Evolutionary conservation across 2,888 invertebrate species (phyloP), one percentile per base, ranked within the genome.

Genomic region (Drosophila falleni): DNA sequence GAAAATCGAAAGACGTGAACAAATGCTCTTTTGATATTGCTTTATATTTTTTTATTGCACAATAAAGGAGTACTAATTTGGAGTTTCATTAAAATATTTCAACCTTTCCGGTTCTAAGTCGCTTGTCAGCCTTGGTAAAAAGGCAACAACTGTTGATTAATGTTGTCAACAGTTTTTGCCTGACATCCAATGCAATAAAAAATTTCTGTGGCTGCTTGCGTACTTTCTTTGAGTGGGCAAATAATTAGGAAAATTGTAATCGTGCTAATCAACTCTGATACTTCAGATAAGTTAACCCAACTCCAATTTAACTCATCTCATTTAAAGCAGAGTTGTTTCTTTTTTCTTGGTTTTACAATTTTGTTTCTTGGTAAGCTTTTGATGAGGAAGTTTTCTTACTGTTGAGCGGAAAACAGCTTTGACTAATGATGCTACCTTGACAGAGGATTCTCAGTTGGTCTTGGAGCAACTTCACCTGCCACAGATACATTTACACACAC

Each of bases 221-320:
- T 33, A 15, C 16, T 13, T 29, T 53, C 70, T 62, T 60, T 54
- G 68, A 77, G 74, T 53, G 42, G 46, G 41, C 55, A 66, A 80
- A 79, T 79, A 83, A 83, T 79, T 79, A 71, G 71, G 56, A 66
- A 68, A 75, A 72, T 72, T 80, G 60, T 80, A 80, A 80, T 83
- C 77, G 69, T 54, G 77, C 80, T 83, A 83, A 79, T 80, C 84
- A 83, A 76, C 60, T 50, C 60, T 29, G 41, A 33, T 37, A 64
- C 54, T 51, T 63, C 44, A 26, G 39, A 55, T 23, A 56, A 50
- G 19, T 35, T 23, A 19, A 46, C 23, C 42, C 26, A n/a, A 19
- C 8, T 33, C 37, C 23, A 59, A 15, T 19, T 33, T 70, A 33
- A 35, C 41, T 29, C 29, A 60, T 10, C 65, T 31, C 41, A n/a